Base-by-base conservation (phyloP, 2,888 invertebrate species). In the Cryptocephalus moraei region DNA sequence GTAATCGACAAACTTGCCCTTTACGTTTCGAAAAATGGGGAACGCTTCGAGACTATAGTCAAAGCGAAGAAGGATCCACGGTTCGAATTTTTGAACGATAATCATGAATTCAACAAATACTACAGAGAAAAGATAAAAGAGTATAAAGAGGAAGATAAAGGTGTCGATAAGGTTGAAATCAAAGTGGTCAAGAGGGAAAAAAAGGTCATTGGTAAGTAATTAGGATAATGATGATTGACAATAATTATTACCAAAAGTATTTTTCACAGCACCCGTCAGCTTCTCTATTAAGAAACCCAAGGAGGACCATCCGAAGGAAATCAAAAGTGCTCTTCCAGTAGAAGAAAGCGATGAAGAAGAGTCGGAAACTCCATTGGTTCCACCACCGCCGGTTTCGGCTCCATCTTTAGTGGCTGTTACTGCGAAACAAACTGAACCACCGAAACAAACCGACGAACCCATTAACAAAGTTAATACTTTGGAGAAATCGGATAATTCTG, bases 1-100 rank as follows among this genome's bases (percentile, higher is more conserved):
- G 88, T 97, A 8, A 88, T 99, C 48, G 93, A 95, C 69, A 94
- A 95, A 71, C 94, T 97, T 83, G 96, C 97, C 1, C 83, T 85
- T 53, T 96, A 96, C 69, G 96, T 99, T 0, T 88, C 91, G 1
- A 91, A 92, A 59, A 96, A 96, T 71, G 99, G 97, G 0, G 81
- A 84, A 46, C 88, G 91, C 61, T 96, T 97, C 66, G 96, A 97
- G 60, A 82, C 85, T 33, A 87, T 91, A 31, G 85, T 91, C 9
- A 83, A 82, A 57, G 80, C 82, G 3, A 91, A 88, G 64, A 84
- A 83, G 45, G 94, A 95, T 66, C 81, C 85, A 0, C 74, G 94
- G 33, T 95, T 97, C 69, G 82, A 82, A 22, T 97, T 97, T 68
- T 71, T 97, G 1, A 80, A 90, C 51, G 74, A 84, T 0, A 77